Evolutionary conservation across 2,113 vertebrate genomes (phyloP), one percentile per base, ranked within the genome.

Genomic region (Centropus bengalensis): DNA sequence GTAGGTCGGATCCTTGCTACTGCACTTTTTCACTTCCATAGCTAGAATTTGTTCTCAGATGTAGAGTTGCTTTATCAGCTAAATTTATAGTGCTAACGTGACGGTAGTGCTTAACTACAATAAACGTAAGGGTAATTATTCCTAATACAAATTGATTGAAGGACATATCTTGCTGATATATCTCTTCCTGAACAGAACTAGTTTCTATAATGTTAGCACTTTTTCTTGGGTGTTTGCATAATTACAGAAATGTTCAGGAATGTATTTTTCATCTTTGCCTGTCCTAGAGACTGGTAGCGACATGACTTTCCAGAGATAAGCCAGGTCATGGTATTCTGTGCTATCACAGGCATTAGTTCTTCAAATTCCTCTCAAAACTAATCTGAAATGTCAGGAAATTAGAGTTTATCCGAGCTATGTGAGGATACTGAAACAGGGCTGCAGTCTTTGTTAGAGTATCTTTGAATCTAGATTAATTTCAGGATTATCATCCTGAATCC

Each of bases 231-330:
- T 42, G 20, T 60, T 92, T 84, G 15, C 14, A 5, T 58, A 87
- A 68, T 79, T 93, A 82, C n/a, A 32, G 69, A 75, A 82, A 45
- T 24, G 51, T 79, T 96, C 71, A 69, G 81, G 89, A 89, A 87
- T 55, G 36, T 74, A 45, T 86, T 83, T 90, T 75, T 79, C 52
- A 67, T 76, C 68, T 67, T 70, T 86, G 28, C 18, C 60, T 78
- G 14, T 87, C 86, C 38, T 75, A 42, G 64, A 78, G 73, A 12
- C 38, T 82, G 83, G 56, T 84, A 81, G 59, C 52, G 9, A 44
- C 66, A 67, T 87, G 55, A 83, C 38, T 93, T 84, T 19, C 42
- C 55, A 86, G 52, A 93, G 83, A 93, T 81, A 91, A 94, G 38
- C 6, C 49, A 82, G 19, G 56, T 68, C 1, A 1, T 49, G 32